These are phyloP conservation scores for Lasius fuliginosus DNA, from an alignment of 2,888 invertebrate genomes.

Conservation along the genomic window DNA sequence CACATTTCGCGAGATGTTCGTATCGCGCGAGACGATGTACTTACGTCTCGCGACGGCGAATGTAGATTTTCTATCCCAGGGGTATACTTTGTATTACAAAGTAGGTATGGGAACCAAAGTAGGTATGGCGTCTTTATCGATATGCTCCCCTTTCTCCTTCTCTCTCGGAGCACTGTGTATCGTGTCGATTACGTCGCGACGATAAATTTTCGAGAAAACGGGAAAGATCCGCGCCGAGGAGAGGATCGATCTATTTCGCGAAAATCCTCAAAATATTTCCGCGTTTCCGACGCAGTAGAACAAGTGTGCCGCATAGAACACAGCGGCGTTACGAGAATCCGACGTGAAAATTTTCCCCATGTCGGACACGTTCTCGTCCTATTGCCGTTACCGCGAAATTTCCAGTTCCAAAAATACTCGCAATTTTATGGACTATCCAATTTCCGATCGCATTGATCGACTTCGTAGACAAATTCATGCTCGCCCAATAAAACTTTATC, in stretches of 20 bases:
- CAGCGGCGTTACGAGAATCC: slow-evolving; percentile 29
- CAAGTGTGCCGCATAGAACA: slow-evolving; percentile 20
- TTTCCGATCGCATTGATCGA: neutral
- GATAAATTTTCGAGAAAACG: slow-evolving; percentile 26
- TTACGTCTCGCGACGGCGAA: slow-evolving; percentile 43
- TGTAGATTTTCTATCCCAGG: slow-evolving; percentile 45
- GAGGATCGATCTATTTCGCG: slow-evolving; percentile 49
- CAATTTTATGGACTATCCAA: slow-evolving; percentile 4
- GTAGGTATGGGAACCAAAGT: slow-evolving; percentile 45
- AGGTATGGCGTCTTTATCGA: slow-evolving; percentile 44
- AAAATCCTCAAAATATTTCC: slow-evolving; percentile 45
- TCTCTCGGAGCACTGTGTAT: slow-evolving; percentile 24
- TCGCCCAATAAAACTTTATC: slow-evolving; percentile 1
- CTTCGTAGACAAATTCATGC: neutral
- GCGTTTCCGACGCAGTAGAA: slow-evolving; percentile 28
- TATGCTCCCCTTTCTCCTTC: slow-evolving; percentile 18
- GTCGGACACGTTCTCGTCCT: slow-evolving; percentile 15
- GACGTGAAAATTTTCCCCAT: slow-evolving; percentile 33
- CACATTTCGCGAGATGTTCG: slow-evolving; percentile 24
- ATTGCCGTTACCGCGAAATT: slow-evolving; percentile 5
- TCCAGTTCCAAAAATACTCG: slow-evolving; percentile 5
- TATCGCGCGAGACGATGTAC: slow-evolving; percentile 32
- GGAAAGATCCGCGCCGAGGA: slow-evolving; percentile 6
- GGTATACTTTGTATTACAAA: slow-evolving; percentile 49
- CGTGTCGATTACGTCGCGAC: slow-evolving; percentile 42